A percentile compares a stretch with the other conserved stretches of the same genome.
Evolutionary conservation across 1,140 invertebrate genomes (phyloP).

Genomic region (Carposina sasakii): DNA sequence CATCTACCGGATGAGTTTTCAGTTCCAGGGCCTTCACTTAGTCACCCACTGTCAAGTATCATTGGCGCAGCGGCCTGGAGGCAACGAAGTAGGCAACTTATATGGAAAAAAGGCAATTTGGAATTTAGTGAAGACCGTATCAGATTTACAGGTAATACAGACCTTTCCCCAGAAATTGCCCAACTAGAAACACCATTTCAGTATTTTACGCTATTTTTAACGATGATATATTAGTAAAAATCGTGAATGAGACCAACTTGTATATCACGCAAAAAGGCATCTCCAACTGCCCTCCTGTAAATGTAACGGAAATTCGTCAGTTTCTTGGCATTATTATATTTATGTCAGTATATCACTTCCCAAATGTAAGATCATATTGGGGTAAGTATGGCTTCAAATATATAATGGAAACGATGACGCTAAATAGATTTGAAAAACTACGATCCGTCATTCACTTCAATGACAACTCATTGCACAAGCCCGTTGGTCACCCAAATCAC

Average conservation of each 20-base stretch:
- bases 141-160: no score
- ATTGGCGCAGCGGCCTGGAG: no score
- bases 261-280: conserved; percentile 19
- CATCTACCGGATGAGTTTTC: no score
- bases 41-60: no score
- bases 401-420: conserved; percentile 18
- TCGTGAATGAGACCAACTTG: conserved; percentile 17
- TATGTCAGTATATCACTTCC: conserved; percentile 28
- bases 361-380: conserved; percentile 32
- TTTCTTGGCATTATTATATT: conserved; percentile 29
- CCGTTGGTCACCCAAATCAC: conserved; percentile 26
- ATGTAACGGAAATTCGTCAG: conserved; percentile 23
- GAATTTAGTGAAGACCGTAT: no score
- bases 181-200: no score
- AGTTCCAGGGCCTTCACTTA: no score
- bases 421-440: conserved; percentile 27
- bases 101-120: no score
- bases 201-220: no score
- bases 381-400: conserved; percentile 14
- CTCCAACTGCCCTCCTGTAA: conserved; percentile 15
- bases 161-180: no score
- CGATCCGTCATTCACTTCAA: conserved; percentile 25
- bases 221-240: no score
- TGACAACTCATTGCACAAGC: conserved; percentile 18
- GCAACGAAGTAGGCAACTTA: no score